Conservation (phyloP, 2,797 vertebrate species). For the Emys orbicularis region DNA sequence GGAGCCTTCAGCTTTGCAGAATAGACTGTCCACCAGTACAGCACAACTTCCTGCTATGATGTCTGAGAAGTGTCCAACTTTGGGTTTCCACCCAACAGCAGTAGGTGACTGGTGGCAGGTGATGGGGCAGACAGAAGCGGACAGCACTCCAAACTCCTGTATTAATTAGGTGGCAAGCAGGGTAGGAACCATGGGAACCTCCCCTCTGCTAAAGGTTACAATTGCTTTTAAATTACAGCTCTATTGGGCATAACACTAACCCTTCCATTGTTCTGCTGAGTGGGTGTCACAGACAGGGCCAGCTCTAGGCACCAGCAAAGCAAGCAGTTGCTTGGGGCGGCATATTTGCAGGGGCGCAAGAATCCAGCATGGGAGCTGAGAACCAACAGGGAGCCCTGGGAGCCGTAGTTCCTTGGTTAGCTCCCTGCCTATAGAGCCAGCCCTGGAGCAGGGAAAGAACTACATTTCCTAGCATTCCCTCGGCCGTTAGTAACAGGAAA, state of each 20-base stretch:
- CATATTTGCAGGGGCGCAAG: too few species aligned
- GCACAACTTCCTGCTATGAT: background rate
- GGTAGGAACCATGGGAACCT: slow-evolving; percentile 15
- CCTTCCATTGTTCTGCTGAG: background rate
- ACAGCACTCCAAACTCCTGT: background rate
- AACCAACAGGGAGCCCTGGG: too few species aligned
- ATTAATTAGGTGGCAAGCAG: background rate
- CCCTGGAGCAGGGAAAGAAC: too few species aligned
- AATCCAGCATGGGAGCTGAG: too few species aligned
- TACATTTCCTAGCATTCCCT: too few species aligned
- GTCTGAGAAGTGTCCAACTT: fast-evolving
- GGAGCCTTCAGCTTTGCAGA: background rate
- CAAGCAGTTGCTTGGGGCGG: too few species aligned
- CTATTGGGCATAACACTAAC: background rate
- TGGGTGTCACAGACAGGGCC: background rate
- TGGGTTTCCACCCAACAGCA: background rate
- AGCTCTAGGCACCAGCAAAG: too few species aligned
- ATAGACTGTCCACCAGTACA: background rate
- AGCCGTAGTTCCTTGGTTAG: too few species aligned
- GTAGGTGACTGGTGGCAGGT: background rate
- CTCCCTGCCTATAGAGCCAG: too few species aligned
- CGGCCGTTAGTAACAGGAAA: too few species aligned
- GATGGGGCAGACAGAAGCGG: background rate
- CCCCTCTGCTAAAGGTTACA: background rate
- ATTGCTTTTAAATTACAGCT: background rate